Conservation (phyloP, 2,113 vertebrate genomes). For the Coregonus clupeaformis region DNA sequence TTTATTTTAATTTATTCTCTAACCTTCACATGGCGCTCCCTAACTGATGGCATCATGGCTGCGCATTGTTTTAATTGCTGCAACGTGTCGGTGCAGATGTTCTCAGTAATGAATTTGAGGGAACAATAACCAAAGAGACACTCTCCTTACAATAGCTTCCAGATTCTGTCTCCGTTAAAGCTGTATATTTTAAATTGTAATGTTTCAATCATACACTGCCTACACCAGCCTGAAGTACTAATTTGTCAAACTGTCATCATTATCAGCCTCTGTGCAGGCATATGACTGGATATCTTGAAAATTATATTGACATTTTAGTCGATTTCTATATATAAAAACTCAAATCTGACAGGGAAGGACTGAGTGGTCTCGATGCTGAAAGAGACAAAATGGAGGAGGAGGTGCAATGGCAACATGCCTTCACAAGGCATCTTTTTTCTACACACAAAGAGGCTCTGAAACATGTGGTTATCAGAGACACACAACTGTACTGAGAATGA, state of each 20-base stretch:
- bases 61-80: conserved; percentile 45
- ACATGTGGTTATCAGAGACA: conserved; percentile 39
- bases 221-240: too few species aligned
- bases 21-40: conserved; percentile 33
- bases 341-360: conserved; percentile 13
- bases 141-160: conserved; percentile 3
- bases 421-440: conserved; percentile 9
- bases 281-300: too few species aligned
- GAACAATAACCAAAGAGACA: conserved; percentile 32
- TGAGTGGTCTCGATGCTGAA: not conserved
- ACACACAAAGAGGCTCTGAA: conserved; percentile 14
- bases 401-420: conserved; percentile 3
- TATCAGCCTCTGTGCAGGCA: too few species aligned
- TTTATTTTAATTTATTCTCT: conserved; percentile 22
- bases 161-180: not conserved
- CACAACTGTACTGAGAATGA: conserved; percentile 33
- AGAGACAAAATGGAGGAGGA: not conserved
- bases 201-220: too few species aligned
- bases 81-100: conserved; percentile 35
- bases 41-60: conserved; percentile 34
- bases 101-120: conserved; percentile 40
- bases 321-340: not conserved
- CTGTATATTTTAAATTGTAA: not conserved
- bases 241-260: too few species aligned
- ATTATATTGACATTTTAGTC: not conserved